These are phyloP conservation scores for Amblyjoppa proteus DNA, from an alignment of 2,888 invertebrate species.

Conservation along the genomic window DNA sequence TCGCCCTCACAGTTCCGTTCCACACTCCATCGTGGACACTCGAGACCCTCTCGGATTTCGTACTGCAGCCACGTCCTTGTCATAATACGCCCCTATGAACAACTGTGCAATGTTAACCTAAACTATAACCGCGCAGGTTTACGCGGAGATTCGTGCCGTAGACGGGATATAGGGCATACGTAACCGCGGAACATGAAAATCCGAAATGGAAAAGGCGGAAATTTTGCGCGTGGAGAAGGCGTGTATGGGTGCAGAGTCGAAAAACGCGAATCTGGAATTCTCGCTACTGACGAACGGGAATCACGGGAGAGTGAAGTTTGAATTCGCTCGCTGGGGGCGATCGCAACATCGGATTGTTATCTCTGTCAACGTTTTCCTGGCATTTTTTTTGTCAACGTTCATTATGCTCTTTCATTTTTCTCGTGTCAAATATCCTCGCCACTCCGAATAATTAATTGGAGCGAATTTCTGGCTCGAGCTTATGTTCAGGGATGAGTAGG, in stretches of 20 bases:
- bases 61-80: constrained; percentile 45
- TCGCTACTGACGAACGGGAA: neutral
- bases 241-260: neutral
- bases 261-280: neutral
- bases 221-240: neutral
- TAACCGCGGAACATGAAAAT: constrained; percentile 3
- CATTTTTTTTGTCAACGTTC: neutral
- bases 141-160: neutral
- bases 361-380: too few relatives aligned
- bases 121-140: neutral
- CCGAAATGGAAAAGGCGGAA: constrained; percentile 19
- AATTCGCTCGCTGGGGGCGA: neutral
- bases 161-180: neutral
- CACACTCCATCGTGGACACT: constrained; percentile 46
- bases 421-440: neutral
- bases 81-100: constrained; percentile 57
- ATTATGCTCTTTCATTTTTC: neutral
- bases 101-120: neutral
- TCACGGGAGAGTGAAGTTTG: neutral
- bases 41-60: constrained; percentile 61
- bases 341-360: neutral
- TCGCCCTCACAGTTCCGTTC: constrained; percentile 31
- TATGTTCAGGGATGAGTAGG: too few relatives aligned
- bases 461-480: too few relatives aligned
- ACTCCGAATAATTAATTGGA: too few relatives aligned